Percentiles rank a stretch among this genome's conserved stretches.
Conservation (phyloP, 1,140 invertebrate species). For the Cotesia glomerata region DNA sequence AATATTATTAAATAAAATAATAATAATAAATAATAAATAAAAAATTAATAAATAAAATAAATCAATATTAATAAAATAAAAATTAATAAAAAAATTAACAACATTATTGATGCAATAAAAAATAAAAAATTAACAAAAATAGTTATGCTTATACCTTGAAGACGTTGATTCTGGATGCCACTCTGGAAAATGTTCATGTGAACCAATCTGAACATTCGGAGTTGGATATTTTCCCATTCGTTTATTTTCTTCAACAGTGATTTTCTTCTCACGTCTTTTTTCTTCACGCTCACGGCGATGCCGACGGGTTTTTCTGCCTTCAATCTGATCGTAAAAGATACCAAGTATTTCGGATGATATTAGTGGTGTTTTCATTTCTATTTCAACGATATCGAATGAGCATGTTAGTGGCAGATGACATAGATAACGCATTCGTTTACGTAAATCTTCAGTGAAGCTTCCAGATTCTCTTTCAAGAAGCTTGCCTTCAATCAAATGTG, state of each 20-base stretch:
- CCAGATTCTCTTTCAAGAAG: constrained; percentile 86
- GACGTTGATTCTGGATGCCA: constrained; percentile 59
- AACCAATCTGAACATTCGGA: constrained; percentile 68
- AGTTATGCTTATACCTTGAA: constrained; percentile 42
- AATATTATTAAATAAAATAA: too few species aligned
- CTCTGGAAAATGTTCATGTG: constrained; percentile 72
- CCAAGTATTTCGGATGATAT: constrained; percentile 72
- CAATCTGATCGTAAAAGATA: constrained; percentile 74
- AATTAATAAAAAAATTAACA: background rate
- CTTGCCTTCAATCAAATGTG: constrained; percentile 72
- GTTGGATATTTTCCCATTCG: constrained; percentile 70
- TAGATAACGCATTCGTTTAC: constrained; percentile 80
- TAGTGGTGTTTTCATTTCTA: constrained; percentile 76
- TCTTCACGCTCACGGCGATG: constrained; percentile 73
- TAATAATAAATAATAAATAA: too few species aligned
- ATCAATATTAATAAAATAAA: background rate
- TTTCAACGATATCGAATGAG: constrained; percentile 88
- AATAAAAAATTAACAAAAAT: too few species aligned
- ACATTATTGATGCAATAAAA: background rate
- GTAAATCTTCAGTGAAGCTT: constrained; percentile 82
- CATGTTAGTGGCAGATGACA: constrained; percentile 89
- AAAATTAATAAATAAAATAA: constrained; percentile 27
- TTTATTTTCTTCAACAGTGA: constrained; percentile 74
- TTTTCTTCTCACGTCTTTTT: constrained; percentile 72
- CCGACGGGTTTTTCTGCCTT: constrained; percentile 68